phyloP scores from a whole-genome alignment of 2,888 invertebrate species.

The Agrotis exclamationis region DNA sequence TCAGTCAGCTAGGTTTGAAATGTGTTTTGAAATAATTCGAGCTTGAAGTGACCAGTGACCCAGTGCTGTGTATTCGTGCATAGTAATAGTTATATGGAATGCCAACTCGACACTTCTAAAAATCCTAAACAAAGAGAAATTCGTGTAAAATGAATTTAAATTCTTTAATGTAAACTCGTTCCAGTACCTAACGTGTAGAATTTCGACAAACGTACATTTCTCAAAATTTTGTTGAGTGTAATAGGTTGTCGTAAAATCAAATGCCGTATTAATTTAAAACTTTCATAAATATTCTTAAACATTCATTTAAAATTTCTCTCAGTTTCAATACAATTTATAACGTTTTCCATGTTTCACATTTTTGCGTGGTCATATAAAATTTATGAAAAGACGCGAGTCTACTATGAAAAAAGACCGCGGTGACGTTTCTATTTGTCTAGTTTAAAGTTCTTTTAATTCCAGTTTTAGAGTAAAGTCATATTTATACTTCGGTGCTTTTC shows the following conservation, averaged over 20 bases:
- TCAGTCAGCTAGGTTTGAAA: conserved; percentile 41
- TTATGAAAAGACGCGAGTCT: conserved; percentile 60
- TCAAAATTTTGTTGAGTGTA: not conserved
- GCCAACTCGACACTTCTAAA: conserved; percentile 12
- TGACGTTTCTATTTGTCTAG: conserved; percentile 45
- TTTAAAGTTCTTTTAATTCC: conserved; percentile 42
- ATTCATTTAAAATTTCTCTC: conserved; percentile 35
- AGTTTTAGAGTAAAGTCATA: conserved; percentile 19
- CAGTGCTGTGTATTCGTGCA: conserved; percentile 25
- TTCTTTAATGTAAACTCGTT: not conserved
- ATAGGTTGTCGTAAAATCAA: not conserved
- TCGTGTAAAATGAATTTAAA: not conserved
- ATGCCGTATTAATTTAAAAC: conserved; percentile 15
- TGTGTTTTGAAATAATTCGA: conserved; percentile 52
- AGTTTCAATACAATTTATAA: conserved; percentile 57
- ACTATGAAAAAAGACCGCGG: conserved; percentile 41
- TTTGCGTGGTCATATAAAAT: conserved; percentile 55
- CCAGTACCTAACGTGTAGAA: not conserved
- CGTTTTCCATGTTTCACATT: conserved; percentile 51
- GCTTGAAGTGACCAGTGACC: conserved; percentile 43
- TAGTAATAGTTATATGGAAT: conserved; percentile 24
- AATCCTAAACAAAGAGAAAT: conserved; percentile 22
- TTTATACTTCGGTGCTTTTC: conserved; percentile 30
- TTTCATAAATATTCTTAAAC: conserved; percentile 32
- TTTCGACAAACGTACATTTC: not conserved